Evolutionary conservation across 1,140 invertebrate species (phyloP).

Genomic region (Euwallacea similis): DNA sequence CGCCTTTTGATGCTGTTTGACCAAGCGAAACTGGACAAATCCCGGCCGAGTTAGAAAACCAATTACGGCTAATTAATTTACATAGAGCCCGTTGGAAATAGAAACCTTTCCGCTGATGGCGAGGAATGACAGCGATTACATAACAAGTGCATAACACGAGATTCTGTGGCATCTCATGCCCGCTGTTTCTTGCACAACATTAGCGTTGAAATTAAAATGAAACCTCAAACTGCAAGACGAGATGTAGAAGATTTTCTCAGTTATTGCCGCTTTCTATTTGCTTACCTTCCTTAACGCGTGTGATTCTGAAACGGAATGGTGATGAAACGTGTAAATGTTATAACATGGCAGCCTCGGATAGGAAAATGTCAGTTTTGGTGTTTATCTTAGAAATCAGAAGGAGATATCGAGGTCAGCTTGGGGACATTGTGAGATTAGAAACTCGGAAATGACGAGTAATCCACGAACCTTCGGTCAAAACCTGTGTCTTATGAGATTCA

Average conservation of each 20-base stretch:
- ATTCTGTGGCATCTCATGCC: neutral
- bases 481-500: too few relatives aligned
- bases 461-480: too few relatives aligned
- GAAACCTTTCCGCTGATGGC: neutral
- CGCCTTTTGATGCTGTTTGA: neutral
- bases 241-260: neutral
- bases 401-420: too few relatives aligned
- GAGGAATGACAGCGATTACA: neutral
- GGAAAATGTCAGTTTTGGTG: too few relatives aligned
- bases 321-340: constrained; percentile 4
- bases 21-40: neutral
- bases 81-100: neutral
- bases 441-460: too few relatives aligned
- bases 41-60: neutral
- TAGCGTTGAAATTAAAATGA: too few relatives aligned
- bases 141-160: neutral
- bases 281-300: neutral
- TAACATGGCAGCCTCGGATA: neutral
- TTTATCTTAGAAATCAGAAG: too few relatives aligned
- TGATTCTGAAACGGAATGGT: neutral
- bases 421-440: too few relatives aligned
- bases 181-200: neutral
- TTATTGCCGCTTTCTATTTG: constrained; percentile 5
- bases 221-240: neutral
- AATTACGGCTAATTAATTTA: neutral